phyloP scores from a whole-genome alignment of 2,797 vertebrate genomes.

The Peromyscus nudipes region DNA sequence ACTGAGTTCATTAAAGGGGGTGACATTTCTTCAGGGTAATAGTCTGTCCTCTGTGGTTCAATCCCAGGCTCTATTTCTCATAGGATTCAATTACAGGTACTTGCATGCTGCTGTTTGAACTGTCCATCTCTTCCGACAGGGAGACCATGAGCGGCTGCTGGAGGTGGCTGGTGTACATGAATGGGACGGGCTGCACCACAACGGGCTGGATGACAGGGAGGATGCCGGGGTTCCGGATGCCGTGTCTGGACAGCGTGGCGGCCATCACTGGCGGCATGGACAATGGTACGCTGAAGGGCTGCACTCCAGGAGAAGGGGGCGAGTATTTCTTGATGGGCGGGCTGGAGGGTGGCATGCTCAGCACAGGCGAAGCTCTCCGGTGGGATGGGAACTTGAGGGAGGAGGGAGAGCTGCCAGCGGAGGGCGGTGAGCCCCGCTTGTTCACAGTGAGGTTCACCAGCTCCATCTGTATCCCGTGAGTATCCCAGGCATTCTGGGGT shows the following conservation, averaged over 20 bases:
- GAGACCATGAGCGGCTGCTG: slow-evolving; percentile 93
- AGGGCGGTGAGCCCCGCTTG: slow-evolving; percentile 93
- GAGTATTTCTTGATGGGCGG: slow-evolving; percentile 92
- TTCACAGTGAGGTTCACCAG: slow-evolving; percentile 97
- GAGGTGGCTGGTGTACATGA: slow-evolving; percentile 94
- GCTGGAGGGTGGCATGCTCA: slow-evolving; percentile 89
- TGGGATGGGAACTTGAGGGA: slow-evolving; percentile 89
- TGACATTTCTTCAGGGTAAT: slow-evolving; percentile 93
- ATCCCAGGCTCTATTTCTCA: slow-evolving; percentile 92
- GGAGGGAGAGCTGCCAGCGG: slow-evolving; percentile 90
- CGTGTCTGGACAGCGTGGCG: slow-evolving; percentile 88
- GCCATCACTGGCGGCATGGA: slow-evolving; percentile 91
- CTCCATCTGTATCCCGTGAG: slow-evolving; percentile 93
- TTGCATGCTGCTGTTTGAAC: slow-evolving; percentile 88
- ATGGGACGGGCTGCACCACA: slow-evolving; percentile 94
- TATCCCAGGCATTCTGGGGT: slow-evolving; percentile 87
- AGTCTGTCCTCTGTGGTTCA: slow-evolving; percentile 90
- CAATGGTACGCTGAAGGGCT: slow-evolving; percentile 91
- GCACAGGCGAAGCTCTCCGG: slow-evolving; percentile 89
- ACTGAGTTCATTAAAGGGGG: slow-evolving; percentile 93
- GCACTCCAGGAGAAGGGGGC: slow-evolving; percentile 89
- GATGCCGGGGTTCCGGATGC: slow-evolving; percentile 90
- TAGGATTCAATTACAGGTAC: slow-evolving; percentile 90
- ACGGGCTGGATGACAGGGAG: slow-evolving; percentile 92
- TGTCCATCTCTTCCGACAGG: slow-evolving; percentile 91